Percentiles rank a stretch among this genome's conserved stretches.
Evolutionary conservation across 2,113 vertebrate species (phyloP).

Genomic region (Oxyura jamaicensis): DNA sequence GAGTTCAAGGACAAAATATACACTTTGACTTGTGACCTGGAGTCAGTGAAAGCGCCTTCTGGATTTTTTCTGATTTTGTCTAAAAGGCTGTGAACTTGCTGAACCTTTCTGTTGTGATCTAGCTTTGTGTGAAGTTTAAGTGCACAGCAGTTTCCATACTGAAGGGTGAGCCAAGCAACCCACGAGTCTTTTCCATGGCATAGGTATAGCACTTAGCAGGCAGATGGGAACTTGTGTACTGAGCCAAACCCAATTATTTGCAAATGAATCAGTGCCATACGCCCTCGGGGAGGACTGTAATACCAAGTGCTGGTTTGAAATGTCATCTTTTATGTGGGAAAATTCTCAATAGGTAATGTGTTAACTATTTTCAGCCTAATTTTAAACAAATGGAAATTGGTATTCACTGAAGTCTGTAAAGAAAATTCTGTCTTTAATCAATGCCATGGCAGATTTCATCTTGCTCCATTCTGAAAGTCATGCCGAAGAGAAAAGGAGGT

Average conservation of each 20-base stretch:
- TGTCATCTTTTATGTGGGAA: not conserved
- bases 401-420: not conserved
- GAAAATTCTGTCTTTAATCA: not conserved
- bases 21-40: not conserved
- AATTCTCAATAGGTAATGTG: not conserved
- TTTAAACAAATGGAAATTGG: conserved; percentile 14
- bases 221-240: not conserved
- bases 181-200: not conserved
- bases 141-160: not conserved
- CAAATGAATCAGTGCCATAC: not conserved
- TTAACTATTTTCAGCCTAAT: not conserved
- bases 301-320: conserved; percentile 15
- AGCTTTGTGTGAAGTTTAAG: not conserved
- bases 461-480: not conserved
- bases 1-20: not conserved
- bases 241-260: conserved; percentile 43
- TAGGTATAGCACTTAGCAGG: not conserved
- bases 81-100: not conserved
- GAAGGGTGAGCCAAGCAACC: not conserved
- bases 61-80: not conserved
- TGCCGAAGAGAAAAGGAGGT: not conserved
- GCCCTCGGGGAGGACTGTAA: not conserved
- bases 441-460: not conserved
- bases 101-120: not conserved
- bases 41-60: not conserved